Evolutionary conservation across 2,113 vertebrate species (phyloP), one percentile per base, ranked within the genome.

Genomic region (Ptychochromis oligacanthus): DNA sequence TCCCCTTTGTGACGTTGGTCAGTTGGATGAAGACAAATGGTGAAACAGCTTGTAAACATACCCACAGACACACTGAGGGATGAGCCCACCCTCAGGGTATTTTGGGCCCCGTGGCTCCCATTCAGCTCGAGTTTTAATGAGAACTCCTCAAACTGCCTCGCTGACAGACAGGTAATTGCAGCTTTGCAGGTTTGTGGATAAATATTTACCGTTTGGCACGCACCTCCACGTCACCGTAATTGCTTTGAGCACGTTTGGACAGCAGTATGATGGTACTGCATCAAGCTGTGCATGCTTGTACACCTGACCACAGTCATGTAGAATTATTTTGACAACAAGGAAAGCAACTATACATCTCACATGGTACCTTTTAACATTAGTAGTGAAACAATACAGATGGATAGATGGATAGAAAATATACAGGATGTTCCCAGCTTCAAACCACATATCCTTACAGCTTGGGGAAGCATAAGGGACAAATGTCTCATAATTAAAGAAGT

Each of bases 201-300:
- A 82, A 88, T 87, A 79, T 84, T 86, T 76, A 60, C 49, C 5
- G 34, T 87, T 84, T 65, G 28, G 67, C 0, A 4, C 22, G 77
- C 11, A 20, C 26, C 80, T 64, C 49, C 52, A 38, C 20, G 38
- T 0, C 28, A 6, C 55, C 58, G 1, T 24, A 57, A 60, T 17
- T 38, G 77, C 59, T 74, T 70, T 60, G 2, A 7, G 34, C 64
- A 28, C 38, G 62, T 28, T 75, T 31, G 54, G 10, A 26, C 11
- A 1, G 17, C 26, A 24, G 22, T 26, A 1, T 77, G 60, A 43
- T 38, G 43, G 31, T n/a, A 17, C 15, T 12, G 46, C 43, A 55
- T 46, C 20, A 43, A 67, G 64, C 8, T 3, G 64, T 26, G 62
- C 17, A 38, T 26, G 8, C 17, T 67, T 46, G 40, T 49, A 49